Base-by-base conservation (phyloP, 2,113 vertebrate genomes). In the Acanthisitta chloris region DNA sequence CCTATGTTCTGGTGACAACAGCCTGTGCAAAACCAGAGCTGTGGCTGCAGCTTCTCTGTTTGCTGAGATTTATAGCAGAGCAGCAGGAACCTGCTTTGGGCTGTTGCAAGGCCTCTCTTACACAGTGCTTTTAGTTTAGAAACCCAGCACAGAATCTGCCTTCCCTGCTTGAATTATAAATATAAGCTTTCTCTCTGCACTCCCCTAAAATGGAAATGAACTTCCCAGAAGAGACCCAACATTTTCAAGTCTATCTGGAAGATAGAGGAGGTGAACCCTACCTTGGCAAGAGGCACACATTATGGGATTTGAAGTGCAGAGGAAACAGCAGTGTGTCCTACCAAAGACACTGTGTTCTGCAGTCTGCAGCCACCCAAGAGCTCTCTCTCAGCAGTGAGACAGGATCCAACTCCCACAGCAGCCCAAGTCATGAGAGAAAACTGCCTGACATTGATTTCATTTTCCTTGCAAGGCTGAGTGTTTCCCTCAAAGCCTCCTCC, bases 41-140 rank as follows among this genome's bases (percentile, higher is more conserved):
- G 49, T 36, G 71, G 45, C 81, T 86, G 62, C 85, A 73, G 28
- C 42, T 38, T 51, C 29, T 45, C 81, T 51, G 17, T 58, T 93
- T 59, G 42, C 74, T 46, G 79, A 82, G 84, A 94, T 77, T 91
- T 85, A 82, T 25, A 36, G 81, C 81, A 90, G 52, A 91, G 93
- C 85, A 89, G 86, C 86, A 85, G 81, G 64, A 85, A 31, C 78
- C 66, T 82, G 74, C 65, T 87, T 42, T 10, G 20, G 73, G 87
- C 62, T 94, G 73, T 81, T 89, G 55, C 92, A 93, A 90, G 89
- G 54, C 42, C 38, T 62, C 65, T 92, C 85, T 93, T 67, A 62
- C 54, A 49, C 25, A 23, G 2, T 16, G 79, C 12, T 83, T 62
- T 61, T 24, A 54, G 55, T 36, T 77, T 24, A 43, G 51, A 78